Percentiles rank a stretch among this genome's conserved stretches.
These are phyloP conservation scores for Flexamia atlantica DNA, from an alignment of 2,888 invertebrate genomes.

Conservation along the genomic window DNA sequence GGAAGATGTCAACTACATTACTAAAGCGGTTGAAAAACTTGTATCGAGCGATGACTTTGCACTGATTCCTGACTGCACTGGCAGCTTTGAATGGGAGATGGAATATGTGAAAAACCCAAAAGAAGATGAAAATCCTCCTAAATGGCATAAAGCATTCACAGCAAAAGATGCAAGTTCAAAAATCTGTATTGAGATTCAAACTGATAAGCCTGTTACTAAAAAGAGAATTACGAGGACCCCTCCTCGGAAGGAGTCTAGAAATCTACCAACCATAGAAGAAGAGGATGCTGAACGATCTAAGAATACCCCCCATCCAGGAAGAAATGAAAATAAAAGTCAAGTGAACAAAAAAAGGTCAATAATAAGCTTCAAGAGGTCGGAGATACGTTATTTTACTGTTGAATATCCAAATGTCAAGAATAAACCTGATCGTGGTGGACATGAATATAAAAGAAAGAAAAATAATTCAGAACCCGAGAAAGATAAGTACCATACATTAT, in stretches of 20 bases:
- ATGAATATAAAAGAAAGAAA: no score
- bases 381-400: not conserved
- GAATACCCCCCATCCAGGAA: not conserved
- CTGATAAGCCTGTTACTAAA: not conserved
- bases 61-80: not conserved
- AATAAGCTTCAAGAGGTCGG: not conserved
- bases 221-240: not conserved
- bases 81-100: not conserved
- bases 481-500: no score
- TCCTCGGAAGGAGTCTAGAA: not conserved
- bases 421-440: not conserved
- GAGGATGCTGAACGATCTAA: not conserved
- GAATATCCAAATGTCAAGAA: not conserved
- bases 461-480: no score
- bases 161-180: not conserved
- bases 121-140: not conserved
- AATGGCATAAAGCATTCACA: slow-evolving; percentile 22
- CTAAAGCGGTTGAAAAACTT: not conserved
- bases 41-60: not conserved
- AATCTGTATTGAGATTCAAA: slow-evolving; percentile 16
- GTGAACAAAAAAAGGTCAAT: no score
- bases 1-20: not conserved
- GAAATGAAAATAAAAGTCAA: no score
- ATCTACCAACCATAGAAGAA: slow-evolving; percentile 11
- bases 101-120: not conserved